Conservation (phyloP, 1,140 invertebrate species). For the Atopsyche davidsoni region DNA sequence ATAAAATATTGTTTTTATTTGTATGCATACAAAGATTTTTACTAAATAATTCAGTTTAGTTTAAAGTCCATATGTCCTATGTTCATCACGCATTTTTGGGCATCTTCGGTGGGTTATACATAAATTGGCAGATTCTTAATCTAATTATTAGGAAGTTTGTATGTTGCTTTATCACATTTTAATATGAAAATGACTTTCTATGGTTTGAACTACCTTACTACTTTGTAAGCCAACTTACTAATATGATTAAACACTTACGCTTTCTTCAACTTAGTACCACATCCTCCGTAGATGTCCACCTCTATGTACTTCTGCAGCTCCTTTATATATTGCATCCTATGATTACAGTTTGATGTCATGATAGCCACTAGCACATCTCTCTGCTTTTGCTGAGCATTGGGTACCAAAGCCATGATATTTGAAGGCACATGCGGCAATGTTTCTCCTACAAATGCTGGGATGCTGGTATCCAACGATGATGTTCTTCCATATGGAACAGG, state of each 20-base stretch:
- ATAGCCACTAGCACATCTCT: slow-evolving; percentile 46
- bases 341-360: slow-evolving; percentile 57
- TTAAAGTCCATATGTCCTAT: neutral
- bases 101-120: too few species aligned
- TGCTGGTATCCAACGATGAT: slow-evolving; percentile 28
- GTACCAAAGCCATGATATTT: slow-evolving; percentile 3
- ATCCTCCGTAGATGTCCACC: slow-evolving; percentile 56
- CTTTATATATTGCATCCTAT: slow-evolving; percentile 51
- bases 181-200: too few species aligned
- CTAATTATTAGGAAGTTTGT: too few species aligned
- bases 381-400: slow-evolving; percentile 31
- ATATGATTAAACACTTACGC: slow-evolving; percentile 12
- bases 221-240: too few species aligned
- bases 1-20: too few species aligned
- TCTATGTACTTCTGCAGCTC: slow-evolving; percentile 49
- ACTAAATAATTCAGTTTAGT: neutral
- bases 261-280: slow-evolving; percentile 34
- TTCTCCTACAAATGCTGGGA: neutral
- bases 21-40: too few species aligned
- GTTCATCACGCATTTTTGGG: too few species aligned
- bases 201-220: too few species aligned
- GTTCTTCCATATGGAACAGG: slow-evolving; percentile 57
- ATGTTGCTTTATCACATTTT: too few species aligned
- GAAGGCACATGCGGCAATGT: too few species aligned
- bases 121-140: too few species aligned